phyloP scores from a whole-genome alignment of 2,888 invertebrate species.

The Cheilosia impressa region DNA sequence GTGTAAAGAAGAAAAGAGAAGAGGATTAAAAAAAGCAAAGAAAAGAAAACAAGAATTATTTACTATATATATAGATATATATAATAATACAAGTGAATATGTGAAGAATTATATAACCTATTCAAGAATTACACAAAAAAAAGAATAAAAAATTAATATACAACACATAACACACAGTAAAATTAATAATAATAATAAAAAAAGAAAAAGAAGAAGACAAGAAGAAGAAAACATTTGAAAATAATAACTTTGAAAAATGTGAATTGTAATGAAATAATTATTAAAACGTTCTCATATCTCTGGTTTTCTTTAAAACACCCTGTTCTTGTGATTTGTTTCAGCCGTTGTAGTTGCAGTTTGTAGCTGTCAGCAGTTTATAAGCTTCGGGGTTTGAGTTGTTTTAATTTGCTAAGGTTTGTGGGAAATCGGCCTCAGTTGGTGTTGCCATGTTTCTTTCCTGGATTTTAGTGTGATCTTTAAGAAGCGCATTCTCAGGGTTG shows the following conservation, averaged over 20 bases:
- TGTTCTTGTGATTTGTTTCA: slow-evolving; percentile 68
- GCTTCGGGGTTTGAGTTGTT: slow-evolving; percentile 61
- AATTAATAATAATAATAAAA: slow-evolving; percentile 27
- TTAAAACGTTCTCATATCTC: slow-evolving; percentile 76
- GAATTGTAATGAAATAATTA: slow-evolving; percentile 76
- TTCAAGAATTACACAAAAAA: slow-evolving; percentile 73
- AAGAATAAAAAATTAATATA: slow-evolving; percentile 56
- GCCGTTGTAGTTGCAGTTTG: slow-evolving; percentile 13
- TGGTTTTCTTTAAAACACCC: slow-evolving; percentile 69
- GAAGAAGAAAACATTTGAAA: slow-evolving; percentile 61
- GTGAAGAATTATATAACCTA: slow-evolving; percentile 75
- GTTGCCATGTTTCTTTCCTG: neutral
- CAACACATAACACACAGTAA: slow-evolving; percentile 68
- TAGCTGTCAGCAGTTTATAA: neutral
- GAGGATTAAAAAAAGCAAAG: slow-evolving; percentile 67
- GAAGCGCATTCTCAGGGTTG: too few species aligned
- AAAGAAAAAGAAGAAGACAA: slow-evolving; percentile 42
- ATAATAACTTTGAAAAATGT: slow-evolving; percentile 74
- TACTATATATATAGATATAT: slow-evolving; percentile 74
- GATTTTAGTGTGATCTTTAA: neutral
- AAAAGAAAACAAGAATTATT: slow-evolving; percentile 74
- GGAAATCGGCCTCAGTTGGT: neutral
- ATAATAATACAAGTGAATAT: slow-evolving; percentile 75
- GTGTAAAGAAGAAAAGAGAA: slow-evolving; percentile 75
- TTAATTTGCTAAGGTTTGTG: slow-evolving; percentile 39